Percentiles rank a stretch among this genome's conserved stretches.
phyloP scores from a whole-genome alignment of 2,888 invertebrate genomes.

The Tiliacea citrago region DNA sequence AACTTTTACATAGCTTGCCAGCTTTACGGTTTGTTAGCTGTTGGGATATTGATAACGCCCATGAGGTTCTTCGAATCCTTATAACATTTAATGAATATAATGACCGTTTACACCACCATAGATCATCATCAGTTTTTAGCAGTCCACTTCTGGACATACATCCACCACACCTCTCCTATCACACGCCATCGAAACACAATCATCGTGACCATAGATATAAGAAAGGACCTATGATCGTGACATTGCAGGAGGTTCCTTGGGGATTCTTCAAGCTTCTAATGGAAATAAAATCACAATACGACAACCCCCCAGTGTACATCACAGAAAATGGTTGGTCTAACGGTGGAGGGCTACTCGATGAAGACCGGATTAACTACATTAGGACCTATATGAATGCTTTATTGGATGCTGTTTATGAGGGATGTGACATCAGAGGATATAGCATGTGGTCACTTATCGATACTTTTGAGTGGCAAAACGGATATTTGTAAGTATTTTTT shows the following conservation, averaged over 20 bases:
- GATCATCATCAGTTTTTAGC: background rate
- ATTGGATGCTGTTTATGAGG: constrained; percentile 85
- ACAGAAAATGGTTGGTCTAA: constrained; percentile 92
- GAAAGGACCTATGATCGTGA: too few species aligned
- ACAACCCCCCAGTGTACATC: constrained; percentile 90
- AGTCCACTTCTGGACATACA: background rate
- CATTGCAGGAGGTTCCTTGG: constrained; percentile 89
- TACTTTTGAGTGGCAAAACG: constrained; percentile 92
- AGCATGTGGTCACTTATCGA: constrained; percentile 92
- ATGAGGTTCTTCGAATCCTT: background rate
- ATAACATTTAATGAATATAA: background rate
- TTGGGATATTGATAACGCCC: background rate
- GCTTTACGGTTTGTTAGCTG: too few species aligned
- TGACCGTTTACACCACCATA: background rate
- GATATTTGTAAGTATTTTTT: constrained; percentile 86
- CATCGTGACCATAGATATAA: too few species aligned
- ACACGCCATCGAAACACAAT: too few species aligned
- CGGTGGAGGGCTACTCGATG: constrained; percentile 84
- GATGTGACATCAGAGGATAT: constrained; percentile 89
- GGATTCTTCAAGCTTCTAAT: constrained; percentile 90
- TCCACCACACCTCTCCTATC: too few species aligned
- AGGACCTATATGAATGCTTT: constrained; percentile 84
- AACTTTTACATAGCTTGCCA: background rate
- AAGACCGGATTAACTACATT: constrained; percentile 83
- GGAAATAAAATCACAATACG: constrained; percentile 86